Base-by-base conservation (phyloP, 2,113 vertebrate genomes). In the Lamprotornis superbus region DNA sequence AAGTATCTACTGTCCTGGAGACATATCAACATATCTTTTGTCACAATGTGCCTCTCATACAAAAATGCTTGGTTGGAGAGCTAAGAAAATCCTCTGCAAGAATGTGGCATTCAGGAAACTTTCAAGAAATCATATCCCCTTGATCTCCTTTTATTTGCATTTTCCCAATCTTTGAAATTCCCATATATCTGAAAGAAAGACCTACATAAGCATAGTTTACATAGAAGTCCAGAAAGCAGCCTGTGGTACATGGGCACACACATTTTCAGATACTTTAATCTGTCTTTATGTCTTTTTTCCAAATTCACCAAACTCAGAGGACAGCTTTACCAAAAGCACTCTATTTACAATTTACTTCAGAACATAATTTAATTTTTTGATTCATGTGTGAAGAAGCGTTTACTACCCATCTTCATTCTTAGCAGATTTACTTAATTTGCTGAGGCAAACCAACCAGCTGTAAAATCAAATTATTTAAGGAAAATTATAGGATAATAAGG, bases 381-480 rank as follows among this genome's bases (percentile, higher is more conserved):
- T 84, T 87, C 25, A 27, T 57, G 13, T 56, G 46, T 50, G 57
- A 68, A 82, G 65, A 94, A 60, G 52, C 69, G n/a, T 82, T 91
- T 87, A 93, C 84, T 92, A 91, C 37, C 61, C 33, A 42, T 87
- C 65, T 90, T 73, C 53, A 47, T 83, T 95, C 74, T 75, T 53
- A 65, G 77, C 3, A 1, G 64, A 53, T 89, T 89, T 83, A 67
- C 73, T 83, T 94, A 75, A 90, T 92, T 93, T 82, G 81, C 70
- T 79, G 61, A 71, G 27, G 61, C n/a, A 87, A 93, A 93, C n/a
- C 65, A 93, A 64, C 42, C 77, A 95, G 89, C 30, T 80, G 53
- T 76, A 95, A 95, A 95, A 96, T 95, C 67, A 93, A 89, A 93
- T 95, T 95, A 91, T 88, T 95, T 96, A 93, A 88, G 82, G 87